Evolutionary conservation across 92 coral and sea anemone genomes (phyloP).

Genomic region (Pocillopora grandis): DNA sequence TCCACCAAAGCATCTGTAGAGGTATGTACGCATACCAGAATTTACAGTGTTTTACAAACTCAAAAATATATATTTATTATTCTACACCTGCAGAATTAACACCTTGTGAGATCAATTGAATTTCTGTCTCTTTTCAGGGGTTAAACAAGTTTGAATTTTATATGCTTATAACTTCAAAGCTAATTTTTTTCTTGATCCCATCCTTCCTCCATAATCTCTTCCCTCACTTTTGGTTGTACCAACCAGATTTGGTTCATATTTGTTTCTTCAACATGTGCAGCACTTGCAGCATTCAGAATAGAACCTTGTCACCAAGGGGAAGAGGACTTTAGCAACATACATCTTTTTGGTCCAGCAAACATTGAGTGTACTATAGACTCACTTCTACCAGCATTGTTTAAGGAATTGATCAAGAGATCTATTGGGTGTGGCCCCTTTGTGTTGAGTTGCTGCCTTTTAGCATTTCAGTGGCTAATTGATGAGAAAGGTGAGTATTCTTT

Average conservation of each 20-base stretch:
- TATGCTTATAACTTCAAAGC: too few species aligned
- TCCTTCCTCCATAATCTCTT: not conserved
- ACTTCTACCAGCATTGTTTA: conserved; percentile 19
- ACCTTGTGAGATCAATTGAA: too few species aligned
- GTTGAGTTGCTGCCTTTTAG: conserved; percentile 48
- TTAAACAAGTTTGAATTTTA: too few species aligned
- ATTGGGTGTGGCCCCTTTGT: conserved; percentile 36
- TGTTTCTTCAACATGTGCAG: not conserved
- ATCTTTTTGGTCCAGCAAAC: conserved; percentile 10
- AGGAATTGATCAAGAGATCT: not conserved
- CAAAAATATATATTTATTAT: not conserved
- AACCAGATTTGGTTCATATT: not conserved
- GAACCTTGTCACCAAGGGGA: not conserved
- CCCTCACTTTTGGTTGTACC: too few species aligned
- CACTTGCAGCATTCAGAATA: conserved; percentile 13
- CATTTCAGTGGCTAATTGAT: conserved; percentile 58
- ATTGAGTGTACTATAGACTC: not conserved
- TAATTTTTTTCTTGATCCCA: too few species aligned
- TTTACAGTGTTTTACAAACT: too few species aligned
- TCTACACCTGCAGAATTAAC: too few species aligned
- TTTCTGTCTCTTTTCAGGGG: too few species aligned
- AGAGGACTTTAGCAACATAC: not conserved
- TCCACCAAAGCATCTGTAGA: conserved; percentile 18
- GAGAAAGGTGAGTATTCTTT: conserved; percentile 42
- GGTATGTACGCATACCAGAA: not conserved